Conservation (phyloP, 1,140 invertebrate genomes). For the Ips typographus region DNA sequence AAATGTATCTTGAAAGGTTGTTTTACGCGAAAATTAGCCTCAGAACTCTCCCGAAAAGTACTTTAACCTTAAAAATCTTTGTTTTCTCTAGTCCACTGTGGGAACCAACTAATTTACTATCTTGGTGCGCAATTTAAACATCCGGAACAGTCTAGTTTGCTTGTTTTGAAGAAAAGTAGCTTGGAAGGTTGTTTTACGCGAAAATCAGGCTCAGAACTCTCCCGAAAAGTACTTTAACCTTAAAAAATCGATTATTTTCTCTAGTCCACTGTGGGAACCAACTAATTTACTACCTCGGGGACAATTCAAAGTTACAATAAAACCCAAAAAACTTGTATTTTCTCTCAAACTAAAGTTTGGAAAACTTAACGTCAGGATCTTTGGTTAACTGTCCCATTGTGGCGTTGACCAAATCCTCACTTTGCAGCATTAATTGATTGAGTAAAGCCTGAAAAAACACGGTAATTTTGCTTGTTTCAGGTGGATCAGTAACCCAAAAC, state of each 20-base stretch:
- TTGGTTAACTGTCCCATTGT: slow-evolving; percentile 74
- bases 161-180: too few species aligned
- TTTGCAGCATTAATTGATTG: slow-evolving; percentile 86
- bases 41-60: too few species aligned
- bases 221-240: too few species aligned
- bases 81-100: too few species aligned
- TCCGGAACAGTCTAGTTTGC: too few species aligned
- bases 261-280: not conserved
- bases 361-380: slow-evolving; percentile 64
- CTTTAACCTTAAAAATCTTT: too few species aligned
- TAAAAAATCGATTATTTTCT: not conserved
- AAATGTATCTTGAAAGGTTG: too few species aligned
- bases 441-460: slow-evolving; percentile 51
- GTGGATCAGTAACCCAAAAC: slow-evolving; percentile 20
- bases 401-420: slow-evolving; percentile 86
- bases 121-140: too few species aligned
- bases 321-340: slow-evolving; percentile 15
- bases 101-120: too few species aligned
- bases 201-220: too few species aligned
- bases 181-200: too few species aligned
- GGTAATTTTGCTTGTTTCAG: slow-evolving; percentile 19
- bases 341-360: slow-evolving; percentile 64
- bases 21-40: too few species aligned
- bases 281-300: not conserved
- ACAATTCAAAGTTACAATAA: not conserved